A percentile compares a stretch with the other conserved stretches of the same genome.
Conservation (phyloP, 2,797 vertebrate species). For the Remorina albescens region DNA sequence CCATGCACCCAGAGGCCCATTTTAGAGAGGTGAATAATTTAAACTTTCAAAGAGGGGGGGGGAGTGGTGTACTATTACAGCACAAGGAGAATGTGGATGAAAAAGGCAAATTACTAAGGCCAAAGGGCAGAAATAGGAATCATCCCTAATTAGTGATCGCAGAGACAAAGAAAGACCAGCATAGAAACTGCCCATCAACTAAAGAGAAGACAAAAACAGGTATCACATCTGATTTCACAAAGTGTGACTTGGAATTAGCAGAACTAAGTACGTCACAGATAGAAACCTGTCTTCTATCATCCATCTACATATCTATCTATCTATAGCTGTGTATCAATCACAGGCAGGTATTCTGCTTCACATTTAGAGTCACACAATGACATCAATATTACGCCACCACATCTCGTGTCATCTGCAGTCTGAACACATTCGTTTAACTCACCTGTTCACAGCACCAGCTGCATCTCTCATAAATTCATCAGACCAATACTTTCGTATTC, state of each 20-base stretch:
- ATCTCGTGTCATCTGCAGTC: neutral
- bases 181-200: constrained; percentile 50
- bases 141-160: constrained; percentile 79
- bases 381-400: neutral
- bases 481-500: constrained; percentile 86
- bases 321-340: constrained; percentile 8
- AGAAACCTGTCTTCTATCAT: constrained; percentile 20
- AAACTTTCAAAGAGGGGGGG: constrained; percentile 62
- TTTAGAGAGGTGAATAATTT: constrained; percentile 82
- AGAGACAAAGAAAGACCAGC: constrained; percentile 53
- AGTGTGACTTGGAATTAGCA: constrained; percentile 49
- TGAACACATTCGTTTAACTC: constrained; percentile 10
- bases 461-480: constrained; percentile 87
- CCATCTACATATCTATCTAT: too few relatives aligned
- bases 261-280: neutral
- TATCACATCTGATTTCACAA: constrained; percentile 43
- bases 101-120: constrained; percentile 77
- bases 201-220: constrained; percentile 38
- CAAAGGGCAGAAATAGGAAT: constrained; percentile 78
- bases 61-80: constrained; percentile 72
- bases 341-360: neutral
- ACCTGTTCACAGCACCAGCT: constrained; percentile 48
- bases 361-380: constrained; percentile 6
- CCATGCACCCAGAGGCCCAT: constrained; percentile 68
- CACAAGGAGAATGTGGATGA: constrained; percentile 56